Base-by-base conservation (phyloP, 2,888 invertebrate genomes). In the Scaptodrosophila latifasciaeformis region DNA sequence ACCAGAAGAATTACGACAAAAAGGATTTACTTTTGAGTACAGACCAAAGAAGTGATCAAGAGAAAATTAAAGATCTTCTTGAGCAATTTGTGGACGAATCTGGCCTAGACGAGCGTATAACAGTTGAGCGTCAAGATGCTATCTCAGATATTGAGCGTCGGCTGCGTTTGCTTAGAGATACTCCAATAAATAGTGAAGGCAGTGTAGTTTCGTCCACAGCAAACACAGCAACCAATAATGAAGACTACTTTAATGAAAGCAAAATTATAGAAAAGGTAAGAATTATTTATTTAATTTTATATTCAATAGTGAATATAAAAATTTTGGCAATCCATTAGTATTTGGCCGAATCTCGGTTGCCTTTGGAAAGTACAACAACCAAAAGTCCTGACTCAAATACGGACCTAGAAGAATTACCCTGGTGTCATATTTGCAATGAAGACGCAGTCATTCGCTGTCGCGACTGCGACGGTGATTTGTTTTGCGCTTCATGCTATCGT, bases 381-480 rank as follows among this genome's bases (percentile, higher is more conserved):
- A 61, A 64, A n/a, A 78, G 80, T 49, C 81, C 24, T 40, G 47
- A 52, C n/a, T n/a, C n/a, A n/a, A n/a, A n/a, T 9, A 51, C 85
- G 13, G 75, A 85, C 9, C 66, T 74, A 10, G 88, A 89, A 70
- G 92, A 93, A 78, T 86, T 94, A 40, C 93, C 93, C 2, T 93
- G 93, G 89, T 96, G 96, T 86, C 92, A 92, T 65, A 92, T 96
- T 65, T 96, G 96, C 83, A 94, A 95, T 84, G 92, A 92, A 81
- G 92, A 93, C 86, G 93, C 95, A 1, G 88, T 86, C 6, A 86
- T 91, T 61, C 88, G 92, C 45, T 96, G 96, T 82, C 85, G 89
- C 39, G 94, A 92, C 56, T 96, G 96, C 85, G 90, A 89, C 59
- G 90, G 89, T 31, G 96, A 96, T 84, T 87, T 96, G 6, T 96